Evolutionary conservation across 2,888 invertebrate species (phyloP), one percentile per base, ranked within the genome.

Genomic region (Zaprionus lineosus): DNA sequence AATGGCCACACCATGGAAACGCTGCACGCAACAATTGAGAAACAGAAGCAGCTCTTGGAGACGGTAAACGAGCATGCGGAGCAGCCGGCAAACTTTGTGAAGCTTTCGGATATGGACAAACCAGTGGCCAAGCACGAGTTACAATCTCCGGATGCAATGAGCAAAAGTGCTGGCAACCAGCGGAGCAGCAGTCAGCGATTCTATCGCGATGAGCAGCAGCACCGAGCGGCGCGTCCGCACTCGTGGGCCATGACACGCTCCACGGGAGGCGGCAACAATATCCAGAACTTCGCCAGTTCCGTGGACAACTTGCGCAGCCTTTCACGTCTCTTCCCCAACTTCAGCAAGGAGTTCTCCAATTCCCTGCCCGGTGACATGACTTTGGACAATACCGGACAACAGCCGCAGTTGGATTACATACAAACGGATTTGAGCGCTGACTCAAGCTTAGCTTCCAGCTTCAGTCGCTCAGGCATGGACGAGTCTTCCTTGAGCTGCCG

Each of bases 71-170:
- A 90, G 55, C 87, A 88, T 37, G 70, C 74, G 0, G 88, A 87
- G 39, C 91, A 67, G 28, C 44, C 50, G 12, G 44, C 47, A 0
- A 90, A 90, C 15, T 94, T 95, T 86, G 96, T 96, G 0, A 93
- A 93, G 82, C 90, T 96, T 4, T 96, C 96, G 1, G 96, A 96
- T 87, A 91, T 96, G 88, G 95, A 96, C 86, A 94, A 94, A 77
- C 92, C 92, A 3, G 91, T 92, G 4, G 53, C 44, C 0, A 92
- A 92, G 48, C 89, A 91, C 37, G 92, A 92, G 16, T 75, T 91
- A 0, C 88, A 89, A 53, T 88, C 88, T 0, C 88, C 90, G 6
- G 89, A 89, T 48, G 84, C 87, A 2, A 74, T 81, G 56, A 89
- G 90, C 59, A 89, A 89, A 44, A 90, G 90, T 37, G 89, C 88